These are phyloP conservation scores for Nomada ruficornis DNA, from an alignment of 2,888 invertebrate genomes.

Conservation along the genomic window DNA sequence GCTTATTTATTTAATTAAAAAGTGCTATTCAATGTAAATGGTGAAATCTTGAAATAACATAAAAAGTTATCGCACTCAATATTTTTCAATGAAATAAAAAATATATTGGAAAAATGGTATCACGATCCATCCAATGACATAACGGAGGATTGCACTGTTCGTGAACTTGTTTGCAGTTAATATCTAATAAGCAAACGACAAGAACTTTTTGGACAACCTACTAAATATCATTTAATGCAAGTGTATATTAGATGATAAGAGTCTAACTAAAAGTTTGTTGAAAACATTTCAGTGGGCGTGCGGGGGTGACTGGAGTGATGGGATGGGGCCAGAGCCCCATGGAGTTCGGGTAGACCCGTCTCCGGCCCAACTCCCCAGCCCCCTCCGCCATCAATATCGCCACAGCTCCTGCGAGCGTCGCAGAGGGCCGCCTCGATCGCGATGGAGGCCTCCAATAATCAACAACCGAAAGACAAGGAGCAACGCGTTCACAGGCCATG, in stretches of 20 bases:
- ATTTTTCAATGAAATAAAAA: no score
- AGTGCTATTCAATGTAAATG: no score
- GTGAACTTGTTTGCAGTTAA: no score
- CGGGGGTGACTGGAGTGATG: constrained; percentile 92
- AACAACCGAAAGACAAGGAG: constrained; percentile 82
- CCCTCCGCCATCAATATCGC: constrained; percentile 86
- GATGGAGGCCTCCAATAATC: constrained; percentile 83
- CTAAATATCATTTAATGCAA: no score
- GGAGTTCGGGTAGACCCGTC: constrained; percentile 94
- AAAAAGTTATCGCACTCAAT: no score
- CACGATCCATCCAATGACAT: no score
- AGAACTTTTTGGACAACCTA: not conserved
- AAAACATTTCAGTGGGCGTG: constrained; percentile 87
- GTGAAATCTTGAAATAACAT: no score
- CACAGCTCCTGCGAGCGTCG: constrained; percentile 84
- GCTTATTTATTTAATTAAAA: no score
- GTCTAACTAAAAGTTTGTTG: not conserved
- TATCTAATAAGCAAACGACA: not conserved
- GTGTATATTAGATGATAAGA: no score
- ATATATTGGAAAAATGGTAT: no score
- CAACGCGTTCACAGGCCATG: constrained; percentile 83
- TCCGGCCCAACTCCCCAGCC: constrained; percentile 89
- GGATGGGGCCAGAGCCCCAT: constrained; percentile 94
- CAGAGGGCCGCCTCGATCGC: constrained; percentile 83
- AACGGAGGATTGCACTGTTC: no score